Evolutionary conservation across 2,113 vertebrate genomes (phyloP).

Genomic region (Otus sunia): DNA sequence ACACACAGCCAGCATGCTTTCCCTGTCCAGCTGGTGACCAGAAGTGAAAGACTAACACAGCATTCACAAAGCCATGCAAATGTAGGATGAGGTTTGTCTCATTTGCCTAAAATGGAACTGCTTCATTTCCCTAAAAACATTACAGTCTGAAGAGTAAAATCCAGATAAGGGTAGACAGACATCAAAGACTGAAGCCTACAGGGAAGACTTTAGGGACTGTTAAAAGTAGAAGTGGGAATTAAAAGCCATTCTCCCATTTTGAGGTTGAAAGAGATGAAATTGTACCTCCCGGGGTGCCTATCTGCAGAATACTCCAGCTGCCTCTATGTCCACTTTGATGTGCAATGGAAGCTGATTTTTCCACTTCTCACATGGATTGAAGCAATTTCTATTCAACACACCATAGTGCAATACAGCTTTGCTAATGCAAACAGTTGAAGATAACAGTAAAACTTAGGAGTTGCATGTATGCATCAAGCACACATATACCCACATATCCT

Average conservation of each 20-base stretch:
- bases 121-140: background rate
- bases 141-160: background rate
- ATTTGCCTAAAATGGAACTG: background rate
- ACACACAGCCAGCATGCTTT: fast-evolving
- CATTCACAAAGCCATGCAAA: background rate
- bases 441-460: background rate
- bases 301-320: background rate
- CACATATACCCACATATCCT: background rate
- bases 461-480: background rate
- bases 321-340: background rate
- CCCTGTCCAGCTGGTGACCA: background rate
- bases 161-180: background rate
- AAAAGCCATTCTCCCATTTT: background rate
- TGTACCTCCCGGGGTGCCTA: background rate
- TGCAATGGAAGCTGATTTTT: background rate
- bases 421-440: background rate
- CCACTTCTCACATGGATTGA: background rate
- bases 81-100: background rate
- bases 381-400: background rate
- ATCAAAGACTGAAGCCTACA: background rate
- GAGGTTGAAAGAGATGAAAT: background rate
- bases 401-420: background rate
- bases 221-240: background rate
- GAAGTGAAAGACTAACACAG: background rate
- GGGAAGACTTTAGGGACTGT: background rate